Evolutionary conservation across 2,888 invertebrate species (phyloP), one percentile per base, ranked within the genome.

Genomic region (Sminthurinus aureus): DNA sequence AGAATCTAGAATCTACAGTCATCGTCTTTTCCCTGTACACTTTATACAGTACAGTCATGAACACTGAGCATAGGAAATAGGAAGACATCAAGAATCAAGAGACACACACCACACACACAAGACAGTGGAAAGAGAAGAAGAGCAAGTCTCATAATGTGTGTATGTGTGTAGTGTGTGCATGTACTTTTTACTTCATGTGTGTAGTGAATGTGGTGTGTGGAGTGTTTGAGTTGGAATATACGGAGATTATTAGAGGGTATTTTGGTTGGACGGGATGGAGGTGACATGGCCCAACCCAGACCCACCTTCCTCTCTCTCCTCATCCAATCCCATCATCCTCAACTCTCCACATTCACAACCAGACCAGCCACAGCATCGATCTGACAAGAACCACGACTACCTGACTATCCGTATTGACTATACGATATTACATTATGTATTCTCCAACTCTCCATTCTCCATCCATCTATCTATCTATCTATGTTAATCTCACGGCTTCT

Each of bases 221-320:
- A 58, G 58, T 15, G 52, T 15, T 13, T 0, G 58, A 58, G 58
- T n/a, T n/a, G 9, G 58, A 58, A 18, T 8, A 52, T 24, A 52
- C 51, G n/a, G n/a, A 24, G 26, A 22, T 13, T 24, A 73, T 22
- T 74, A 74, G 66, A 66, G n/a, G 79, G 69, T 24, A 69, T 79
- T 76, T 76, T 51, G 69, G 69, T 69, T 79, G 76, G 75, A 51
- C 66, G 64, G n/a, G 83, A 83, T 73, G 67, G 79, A 69, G 78
- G 51, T 6, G 78, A 22, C 51, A 71, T 86, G 79, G 83, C 84
- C 84, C 85, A 85, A 84, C 86, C 86, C 85, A 84, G 85, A 84
- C 87, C 87, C 86, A 84, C 87, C 86, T 86, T 86, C 84, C 86
- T 85, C 85, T 50, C 50, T 51, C 75, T 86, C 86, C 86, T 86